Base-by-base conservation (phyloP, 2,797 vertebrate species). In the Heliangelus exortis region DNA sequence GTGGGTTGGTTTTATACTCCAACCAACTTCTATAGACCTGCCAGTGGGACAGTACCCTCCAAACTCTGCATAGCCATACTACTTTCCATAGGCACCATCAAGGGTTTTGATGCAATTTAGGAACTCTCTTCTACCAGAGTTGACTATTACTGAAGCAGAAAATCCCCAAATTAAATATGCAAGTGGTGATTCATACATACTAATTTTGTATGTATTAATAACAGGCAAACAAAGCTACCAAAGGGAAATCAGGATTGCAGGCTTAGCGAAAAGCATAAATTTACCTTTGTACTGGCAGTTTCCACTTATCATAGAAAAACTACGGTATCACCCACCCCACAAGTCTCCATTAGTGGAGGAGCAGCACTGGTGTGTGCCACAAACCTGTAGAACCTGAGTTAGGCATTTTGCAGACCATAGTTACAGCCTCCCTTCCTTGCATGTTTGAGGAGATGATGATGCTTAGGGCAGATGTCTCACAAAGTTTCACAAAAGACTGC, bases 341-440 rank as follows among this genome's bases (percentile, higher is more conserved):
- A 28, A 48, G 48, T 14, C 48, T 88, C 62, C 10, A 2, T 31
- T 10, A 31, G 63, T 2, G 1, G n/a, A 53, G 53, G 7, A 18
- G 20, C 53, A 53, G 12, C 47, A 7, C 18, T 19, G 12, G 41
- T 4, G 0, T 1, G 1, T 39, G 20, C 23, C 39, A 21, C 9
- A 17, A 29, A 23, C 25, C 53, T 3, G 29, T 22, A 15, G 48
- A 41, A 62, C 8, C 39, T 2, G 15, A 55, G 78, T 5, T 6
- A 12, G 57, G 34, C 43, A 23, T 34, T 10, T 20, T 17, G 55
- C 41, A 8, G 78, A 7, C 21, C 34, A 34, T 3, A 83, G 57
- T 16, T 23, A 57, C 41, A 16, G 26, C 25, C 41, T 61, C 88
- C 41, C 17, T 43, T 19, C 17, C 22, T 11, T 15, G 29, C 10